phyloP scores from a whole-genome alignment of 2,113 vertebrate species.

The Anguilla rostrata region DNA sequence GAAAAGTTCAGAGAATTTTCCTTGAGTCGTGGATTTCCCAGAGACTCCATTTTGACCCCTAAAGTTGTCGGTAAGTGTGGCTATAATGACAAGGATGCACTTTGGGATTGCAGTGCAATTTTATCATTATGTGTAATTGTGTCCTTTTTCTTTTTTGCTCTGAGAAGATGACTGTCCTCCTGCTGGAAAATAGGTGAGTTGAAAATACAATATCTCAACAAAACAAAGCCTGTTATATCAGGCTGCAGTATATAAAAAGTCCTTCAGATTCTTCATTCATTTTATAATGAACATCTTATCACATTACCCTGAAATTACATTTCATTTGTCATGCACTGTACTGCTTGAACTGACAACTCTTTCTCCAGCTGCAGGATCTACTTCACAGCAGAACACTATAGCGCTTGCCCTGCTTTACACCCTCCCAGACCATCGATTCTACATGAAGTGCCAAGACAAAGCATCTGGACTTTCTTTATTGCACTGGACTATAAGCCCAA shows the following conservation, averaged over 20 bases:
- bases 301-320: not conserved
- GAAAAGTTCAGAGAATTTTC: constrained; percentile 65
- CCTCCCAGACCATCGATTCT: not conserved
- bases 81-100: not conserved
- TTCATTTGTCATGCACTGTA: not conserved
- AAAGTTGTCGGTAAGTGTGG: constrained; percentile 53
- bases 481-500: not conserved
- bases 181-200: constrained; percentile 10
- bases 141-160: not conserved
- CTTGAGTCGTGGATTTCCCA: constrained; percentile 57
- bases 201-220: not conserved
- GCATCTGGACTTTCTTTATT: not conserved
- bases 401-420: not conserved
- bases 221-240: not conserved
- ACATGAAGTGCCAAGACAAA: not conserved
- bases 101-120: not conserved
- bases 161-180: constrained; percentile 27
- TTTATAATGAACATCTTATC: too few relatives aligned
- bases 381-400: not conserved
- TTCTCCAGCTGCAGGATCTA: not conserved
- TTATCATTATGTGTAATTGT: not conserved
- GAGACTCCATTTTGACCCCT: constrained; percentile 65
- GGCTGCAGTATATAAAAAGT: not conserved
- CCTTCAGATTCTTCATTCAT: too few relatives aligned
- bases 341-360: not conserved